Base-by-base conservation (phyloP, 2,888 invertebrate genomes). In the Strigamia maritima region DNA sequence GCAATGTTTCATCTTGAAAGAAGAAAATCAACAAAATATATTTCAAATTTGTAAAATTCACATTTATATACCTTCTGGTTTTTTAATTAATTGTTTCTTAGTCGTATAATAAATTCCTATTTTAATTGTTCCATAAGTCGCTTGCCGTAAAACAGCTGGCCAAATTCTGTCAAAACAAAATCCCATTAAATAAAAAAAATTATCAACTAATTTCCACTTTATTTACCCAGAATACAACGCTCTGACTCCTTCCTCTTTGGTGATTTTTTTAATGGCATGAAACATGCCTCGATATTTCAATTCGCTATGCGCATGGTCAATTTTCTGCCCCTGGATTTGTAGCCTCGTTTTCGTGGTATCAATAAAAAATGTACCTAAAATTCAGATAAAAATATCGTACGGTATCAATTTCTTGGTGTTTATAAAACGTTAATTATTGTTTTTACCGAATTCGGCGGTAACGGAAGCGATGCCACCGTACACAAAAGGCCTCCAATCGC, bases 101-200 rank as follows among this genome's bases (percentile, higher is more conserved):
- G 97, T 87, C 1, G 94, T 92, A 86, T 97, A 96, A 87, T 97
- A 97, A 14, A 95, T 94, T 82, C 97, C 97, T 86, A 97, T 97
- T 87, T 97, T 97, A 81, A 97, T 94, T 44, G 97, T 97, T 83
- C 97, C 97, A 88, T 97, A 97, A 54, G 95, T 95, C 38, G 96
- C 94, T 87, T 97, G 97, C 2, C 97, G 90, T 80, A 97, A 88
- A 78, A 97, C 91, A 70, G 97, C 97, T 77, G 97, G 96, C 89
- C 93, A 92, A 85, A 97, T 94, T 78, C 97, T 96, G 87, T 16
- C 85, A 84, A 26, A 81, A 82, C 78, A 80, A 77, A 81, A 82
- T n/a, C n/a, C n/a, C n/a, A n/a, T n/a, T 7, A 77, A 79, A 28
- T 0, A 77, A 38, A 38, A 44, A 28, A 16, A 40, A 76, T 12